phyloP scores from a whole-genome alignment of 2,888 invertebrate genomes.

The Machimus rusticus region DNA sequence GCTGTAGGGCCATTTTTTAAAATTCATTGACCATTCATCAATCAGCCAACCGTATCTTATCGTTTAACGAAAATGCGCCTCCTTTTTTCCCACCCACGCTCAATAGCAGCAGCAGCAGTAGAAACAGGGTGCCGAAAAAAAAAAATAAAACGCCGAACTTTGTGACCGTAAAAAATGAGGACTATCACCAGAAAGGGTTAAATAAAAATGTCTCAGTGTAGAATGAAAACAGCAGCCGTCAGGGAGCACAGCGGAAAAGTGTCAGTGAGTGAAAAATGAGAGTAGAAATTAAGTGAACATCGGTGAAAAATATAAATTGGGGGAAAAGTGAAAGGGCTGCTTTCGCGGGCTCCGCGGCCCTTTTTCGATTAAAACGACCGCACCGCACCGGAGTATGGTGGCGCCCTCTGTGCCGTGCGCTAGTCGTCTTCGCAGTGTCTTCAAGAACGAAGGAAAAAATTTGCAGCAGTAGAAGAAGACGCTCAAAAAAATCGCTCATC shows the following conservation, averaged over 20 bases:
- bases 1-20: slow-evolving; percentile 6
- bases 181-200: slow-evolving; percentile 41
- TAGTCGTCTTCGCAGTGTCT: neutral
- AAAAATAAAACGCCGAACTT: neutral
- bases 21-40: slow-evolving; percentile 44
- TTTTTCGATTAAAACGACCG: neutral
- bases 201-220: slow-evolving; percentile 45
- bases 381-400: neutral
- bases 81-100: slow-evolving; percentile 11
- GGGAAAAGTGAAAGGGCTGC: slow-evolving; percentile 1
- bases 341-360: neutral
- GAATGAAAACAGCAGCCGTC: slow-evolving; percentile 26
- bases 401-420: neutral
- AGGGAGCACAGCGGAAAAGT: slow-evolving; percentile 17
- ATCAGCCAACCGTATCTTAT: slow-evolving; percentile 46
- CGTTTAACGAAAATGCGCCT: slow-evolving; percentile 35
- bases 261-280: slow-evolving; percentile 48
- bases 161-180: slow-evolving; percentile 43
- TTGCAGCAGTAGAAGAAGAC: neutral
- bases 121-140: slow-evolving; percentile 16
- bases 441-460: neutral
- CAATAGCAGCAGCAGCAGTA: neutral
- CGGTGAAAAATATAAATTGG: slow-evolving; percentile 31
- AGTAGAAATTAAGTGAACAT: slow-evolving; percentile 46
- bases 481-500: neutral